phyloP scores from a whole-genome alignment of 2,888 invertebrate species.

The Lagria hirta region DNA sequence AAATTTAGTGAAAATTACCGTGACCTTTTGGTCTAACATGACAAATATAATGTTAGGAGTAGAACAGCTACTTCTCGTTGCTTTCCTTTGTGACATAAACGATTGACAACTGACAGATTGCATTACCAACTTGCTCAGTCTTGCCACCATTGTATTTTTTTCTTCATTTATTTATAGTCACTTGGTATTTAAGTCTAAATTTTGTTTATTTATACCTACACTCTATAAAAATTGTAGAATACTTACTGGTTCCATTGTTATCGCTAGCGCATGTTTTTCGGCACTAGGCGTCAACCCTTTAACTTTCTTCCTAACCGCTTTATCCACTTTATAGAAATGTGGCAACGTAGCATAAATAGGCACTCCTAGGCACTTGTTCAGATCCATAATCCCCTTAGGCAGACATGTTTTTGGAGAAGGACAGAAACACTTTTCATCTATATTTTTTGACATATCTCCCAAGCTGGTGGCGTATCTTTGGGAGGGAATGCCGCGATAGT shows the following conservation, averaged over 20 bases:
- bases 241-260: constrained; percentile 77
- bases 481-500: constrained; percentile 66
- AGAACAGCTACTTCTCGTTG: too few species aligned
- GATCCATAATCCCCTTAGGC: constrained; percentile 70
- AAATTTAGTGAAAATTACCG: not conserved
- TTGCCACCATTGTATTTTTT: too few species aligned
- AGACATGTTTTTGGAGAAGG: constrained; percentile 64
- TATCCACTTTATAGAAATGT: constrained; percentile 70
- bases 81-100: too few species aligned
- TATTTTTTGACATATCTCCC: constrained; percentile 65
- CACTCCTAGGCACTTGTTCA: constrained; percentile 65
- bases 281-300: constrained; percentile 67
- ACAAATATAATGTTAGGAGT: too few species aligned
- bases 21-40: too few species aligned
- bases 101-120: too few species aligned
- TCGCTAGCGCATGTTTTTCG: constrained; percentile 69
- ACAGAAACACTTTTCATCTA: constrained; percentile 60
- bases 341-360: constrained; percentile 78
- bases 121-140: too few species aligned
- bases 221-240: too few species aligned
- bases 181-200: too few species aligned
- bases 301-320: constrained; percentile 52
- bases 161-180: too few species aligned
- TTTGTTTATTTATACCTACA: not conserved
- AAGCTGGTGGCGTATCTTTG: constrained; percentile 68